These are phyloP conservation scores for Helicoverpa armigera DNA, from an alignment of 1,140 invertebrate species.

Conservation along the genomic window DNA sequence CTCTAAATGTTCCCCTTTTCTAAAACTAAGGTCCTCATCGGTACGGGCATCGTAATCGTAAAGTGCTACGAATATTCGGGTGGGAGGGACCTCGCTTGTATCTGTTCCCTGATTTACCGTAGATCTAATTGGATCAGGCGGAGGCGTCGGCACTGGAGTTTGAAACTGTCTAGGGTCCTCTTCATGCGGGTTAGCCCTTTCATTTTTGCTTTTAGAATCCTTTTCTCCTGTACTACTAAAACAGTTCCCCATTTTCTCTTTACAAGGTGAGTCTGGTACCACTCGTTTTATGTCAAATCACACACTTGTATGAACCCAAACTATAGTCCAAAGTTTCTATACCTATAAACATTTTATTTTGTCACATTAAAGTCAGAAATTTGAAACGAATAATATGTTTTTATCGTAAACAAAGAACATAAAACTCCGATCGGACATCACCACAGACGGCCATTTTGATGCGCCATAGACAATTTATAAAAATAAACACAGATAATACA, in stretches of 20 bases:
- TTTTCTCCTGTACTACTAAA: conserved; percentile 89
- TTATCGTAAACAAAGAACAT: conserved; percentile 85
- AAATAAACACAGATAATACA: conserved; percentile 50
- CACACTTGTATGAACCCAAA: conserved; percentile 80
- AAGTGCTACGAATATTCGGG: conserved; percentile 97
- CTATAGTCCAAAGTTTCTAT: conserved; percentile 74
- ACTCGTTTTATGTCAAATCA: conserved; percentile 85
- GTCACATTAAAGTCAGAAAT: conserved; percentile 79
- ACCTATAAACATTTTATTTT: conserved; percentile 84
- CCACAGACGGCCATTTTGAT: conserved; percentile 82
- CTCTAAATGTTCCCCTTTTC: conserved; percentile 99
- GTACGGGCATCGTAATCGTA: conserved; percentile 99
- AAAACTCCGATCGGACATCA: conserved; percentile 80
- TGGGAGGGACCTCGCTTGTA: conserved; percentile 87
- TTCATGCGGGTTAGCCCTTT: conserved; percentile 88
- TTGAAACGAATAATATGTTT: conserved; percentile 74
- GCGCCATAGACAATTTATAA: conserved; percentile 73
- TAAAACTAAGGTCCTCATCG: conserved; percentile 99
- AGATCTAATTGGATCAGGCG: conserved; percentile 89
- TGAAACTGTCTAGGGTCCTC: conserved; percentile 88
- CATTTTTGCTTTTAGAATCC: conserved; percentile 89
- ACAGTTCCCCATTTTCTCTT: conserved; percentile 91
- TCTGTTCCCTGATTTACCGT: conserved; percentile 81
- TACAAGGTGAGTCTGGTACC: conserved; percentile 84
- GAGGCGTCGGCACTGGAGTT: conserved; percentile 89